phyloP scores from a whole-genome alignment of 2,797 vertebrate genomes.

The Adrianichthys oophorus region DNA sequence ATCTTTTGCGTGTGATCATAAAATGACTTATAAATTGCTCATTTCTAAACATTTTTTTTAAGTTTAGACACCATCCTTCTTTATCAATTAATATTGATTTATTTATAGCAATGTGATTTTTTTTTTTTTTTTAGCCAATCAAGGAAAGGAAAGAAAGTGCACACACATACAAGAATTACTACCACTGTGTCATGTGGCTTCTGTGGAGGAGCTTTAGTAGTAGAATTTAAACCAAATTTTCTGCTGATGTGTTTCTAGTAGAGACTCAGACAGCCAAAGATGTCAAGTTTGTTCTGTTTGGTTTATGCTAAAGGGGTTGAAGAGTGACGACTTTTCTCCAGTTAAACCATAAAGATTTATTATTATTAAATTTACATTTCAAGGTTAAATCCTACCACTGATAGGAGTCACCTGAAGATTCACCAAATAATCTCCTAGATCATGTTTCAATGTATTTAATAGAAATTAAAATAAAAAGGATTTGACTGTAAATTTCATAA shows the following conservation, averaged over 20 bases:
- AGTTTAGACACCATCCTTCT: conserved; percentile 37
- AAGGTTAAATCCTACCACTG: background rate
- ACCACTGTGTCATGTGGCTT: conserved; percentile 32
- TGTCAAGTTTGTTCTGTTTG: conserved; percentile 41
- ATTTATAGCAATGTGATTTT: conserved; percentile 17
- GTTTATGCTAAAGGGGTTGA: conserved; percentile 47
- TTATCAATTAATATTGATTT: conserved; percentile 44
- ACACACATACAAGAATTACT: conserved; percentile 29
- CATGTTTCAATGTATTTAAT: background rate
- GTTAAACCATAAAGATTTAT: conserved; percentile 2
- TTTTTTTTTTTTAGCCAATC: conserved; percentile 9
- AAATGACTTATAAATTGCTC: conserved; percentile 34
- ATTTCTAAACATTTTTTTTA: conserved; percentile 21
- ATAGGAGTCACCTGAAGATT: too few relatives aligned
- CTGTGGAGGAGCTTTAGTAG: conserved; percentile 19
- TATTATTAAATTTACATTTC: background rate
- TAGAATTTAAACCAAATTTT: conserved; percentile 17
- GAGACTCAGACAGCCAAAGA: conserved; percentile 38
- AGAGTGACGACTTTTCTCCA: conserved; percentile 30
- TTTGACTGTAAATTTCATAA: too few relatives aligned
- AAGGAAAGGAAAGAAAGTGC: conserved; percentile 3
- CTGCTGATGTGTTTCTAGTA: conserved; percentile 20
- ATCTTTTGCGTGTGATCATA: conserved; percentile 45
- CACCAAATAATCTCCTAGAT: background rate
- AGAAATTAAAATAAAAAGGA: background rate